A percentile compares a stretch with the other conserved stretches of the same genome.
Conservation (phyloP, 2,888 invertebrate species). For the Itoplectis maculator region DNA sequence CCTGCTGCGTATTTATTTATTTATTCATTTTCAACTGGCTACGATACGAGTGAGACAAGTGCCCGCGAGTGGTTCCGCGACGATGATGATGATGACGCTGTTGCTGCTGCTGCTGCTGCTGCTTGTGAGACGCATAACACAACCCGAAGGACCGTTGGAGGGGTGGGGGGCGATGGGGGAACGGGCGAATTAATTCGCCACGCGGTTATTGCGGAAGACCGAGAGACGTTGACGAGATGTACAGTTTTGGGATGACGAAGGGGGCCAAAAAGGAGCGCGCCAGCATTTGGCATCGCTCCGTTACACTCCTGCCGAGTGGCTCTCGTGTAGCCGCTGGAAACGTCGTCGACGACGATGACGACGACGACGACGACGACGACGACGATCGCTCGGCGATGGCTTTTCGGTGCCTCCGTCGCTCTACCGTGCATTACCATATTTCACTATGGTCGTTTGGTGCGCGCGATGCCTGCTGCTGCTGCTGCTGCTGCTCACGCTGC, state of each 20-base stretch:
- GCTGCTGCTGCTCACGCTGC: slow-evolving; percentile 31
- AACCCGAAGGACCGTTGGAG: background rate
- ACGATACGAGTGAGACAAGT: slow-evolving; percentile 39
- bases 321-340: background rate
- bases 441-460: slow-evolving; percentile 82
- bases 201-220: slow-evolving; percentile 46
- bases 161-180: background rate
- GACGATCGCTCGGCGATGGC: slow-evolving; percentile 38
- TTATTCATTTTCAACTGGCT: slow-evolving; percentile 51
- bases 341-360: slow-evolving; percentile 34
- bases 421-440: slow-evolving; percentile 81
- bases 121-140: slow-evolving; percentile 12
- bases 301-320: background rate
- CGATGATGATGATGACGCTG: slow-evolving; percentile 36
- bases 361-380: slow-evolving; percentile 31
- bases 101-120: too few relatives aligned
- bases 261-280: background rate
- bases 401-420: slow-evolving; percentile 53
- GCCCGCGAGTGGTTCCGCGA: slow-evolving; percentile 34
- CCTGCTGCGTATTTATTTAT: slow-evolving; percentile 48
- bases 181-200: slow-evolving; percentile 42
- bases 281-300: slow-evolving; percentile 37
- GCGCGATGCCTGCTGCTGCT: slow-evolving; percentile 68
- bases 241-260: slow-evolving; percentile 33
- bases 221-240: slow-evolving; percentile 49